These are phyloP conservation scores for Margaritifera margaritifera DNA, from an alignment of 2,888 invertebrate species.

Conservation along the genomic window DNA sequence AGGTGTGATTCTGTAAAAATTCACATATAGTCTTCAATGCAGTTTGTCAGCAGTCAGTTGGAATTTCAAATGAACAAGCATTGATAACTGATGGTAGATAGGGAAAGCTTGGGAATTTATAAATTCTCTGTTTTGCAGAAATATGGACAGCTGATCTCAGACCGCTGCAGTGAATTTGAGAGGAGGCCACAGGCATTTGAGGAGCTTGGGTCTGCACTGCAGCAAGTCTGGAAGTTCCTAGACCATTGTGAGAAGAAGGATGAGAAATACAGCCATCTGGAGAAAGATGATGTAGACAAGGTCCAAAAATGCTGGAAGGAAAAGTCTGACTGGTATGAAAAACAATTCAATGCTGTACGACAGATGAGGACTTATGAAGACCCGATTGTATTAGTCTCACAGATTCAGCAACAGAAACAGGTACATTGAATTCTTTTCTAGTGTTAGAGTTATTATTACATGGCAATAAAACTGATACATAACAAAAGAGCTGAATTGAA, in stretches of 20 bases:
- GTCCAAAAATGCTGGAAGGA: constrained; percentile 80
- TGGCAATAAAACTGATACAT: too few species aligned
- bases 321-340: constrained; percentile 88
- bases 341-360: constrained; percentile 80
- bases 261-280: constrained; percentile 80
- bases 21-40: too few species aligned
- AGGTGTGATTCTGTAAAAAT: too few species aligned
- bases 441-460: too few species aligned
- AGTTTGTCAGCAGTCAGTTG: too few species aligned
- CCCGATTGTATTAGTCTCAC: constrained; percentile 82
- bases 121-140: constrained; percentile 76
- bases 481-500: too few species aligned
- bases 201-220: constrained; percentile 84
- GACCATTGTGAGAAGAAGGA: constrained; percentile 74
- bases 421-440: constrained; percentile 69
- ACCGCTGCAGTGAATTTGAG: constrained; percentile 86
- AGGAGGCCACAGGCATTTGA: constrained; percentile 86
- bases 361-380: constrained; percentile 81
- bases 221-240: constrained; percentile 84
- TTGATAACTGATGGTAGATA: too few species aligned
- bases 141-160: constrained; percentile 91
- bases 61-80: too few species aligned
- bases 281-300: constrained; percentile 81
- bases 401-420: constrained; percentile 86
- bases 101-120: too few species aligned